phyloP scores from a whole-genome alignment of 2,888 invertebrate species.

The Subacronicta megacephala region DNA sequence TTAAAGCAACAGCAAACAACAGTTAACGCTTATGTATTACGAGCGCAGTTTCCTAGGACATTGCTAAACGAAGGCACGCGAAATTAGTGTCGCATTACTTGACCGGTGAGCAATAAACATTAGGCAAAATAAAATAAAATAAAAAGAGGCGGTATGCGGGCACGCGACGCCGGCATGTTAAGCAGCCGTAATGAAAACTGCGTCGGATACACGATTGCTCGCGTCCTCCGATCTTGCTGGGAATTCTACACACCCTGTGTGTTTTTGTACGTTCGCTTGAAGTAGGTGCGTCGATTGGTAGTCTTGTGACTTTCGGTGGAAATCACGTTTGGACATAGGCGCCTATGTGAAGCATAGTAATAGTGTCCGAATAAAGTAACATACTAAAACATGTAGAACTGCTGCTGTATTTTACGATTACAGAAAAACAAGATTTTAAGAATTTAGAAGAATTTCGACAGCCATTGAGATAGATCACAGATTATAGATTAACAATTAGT shows the following conservation, averaged over 20 bases:
- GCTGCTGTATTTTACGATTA: no score
- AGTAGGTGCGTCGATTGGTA: conserved; percentile 36
- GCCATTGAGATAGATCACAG: no score
- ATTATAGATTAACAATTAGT: no score
- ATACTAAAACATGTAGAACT: no score
- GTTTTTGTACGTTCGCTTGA: conserved; percentile 20
- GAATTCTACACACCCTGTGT: conserved; percentile 57
- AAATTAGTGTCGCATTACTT: conserved; percentile 68
- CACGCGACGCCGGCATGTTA: conserved; percentile 76
- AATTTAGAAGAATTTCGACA: no score
- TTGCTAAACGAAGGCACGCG: conserved; percentile 58
- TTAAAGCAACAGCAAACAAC: conserved; percentile 37
- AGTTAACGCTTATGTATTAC: conserved; percentile 49
- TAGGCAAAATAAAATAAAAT: conserved; percentile 69
- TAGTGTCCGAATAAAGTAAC: no score
- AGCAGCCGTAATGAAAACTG: conserved; percentile 82
- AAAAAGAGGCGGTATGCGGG: conserved; percentile 56
- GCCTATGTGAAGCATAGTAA: no score
- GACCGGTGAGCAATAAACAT: conserved; percentile 70
- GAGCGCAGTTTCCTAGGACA: conserved; percentile 48
- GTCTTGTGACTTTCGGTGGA: background rate
- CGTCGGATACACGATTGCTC: conserved; percentile 70
- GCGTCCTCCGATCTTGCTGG: conserved; percentile 54
- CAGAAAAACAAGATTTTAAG: no score
- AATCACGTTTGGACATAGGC: no score